phyloP scores from a whole-genome alignment of 23 tunicate genomes.

The Trididemnum nubilum region DNA sequence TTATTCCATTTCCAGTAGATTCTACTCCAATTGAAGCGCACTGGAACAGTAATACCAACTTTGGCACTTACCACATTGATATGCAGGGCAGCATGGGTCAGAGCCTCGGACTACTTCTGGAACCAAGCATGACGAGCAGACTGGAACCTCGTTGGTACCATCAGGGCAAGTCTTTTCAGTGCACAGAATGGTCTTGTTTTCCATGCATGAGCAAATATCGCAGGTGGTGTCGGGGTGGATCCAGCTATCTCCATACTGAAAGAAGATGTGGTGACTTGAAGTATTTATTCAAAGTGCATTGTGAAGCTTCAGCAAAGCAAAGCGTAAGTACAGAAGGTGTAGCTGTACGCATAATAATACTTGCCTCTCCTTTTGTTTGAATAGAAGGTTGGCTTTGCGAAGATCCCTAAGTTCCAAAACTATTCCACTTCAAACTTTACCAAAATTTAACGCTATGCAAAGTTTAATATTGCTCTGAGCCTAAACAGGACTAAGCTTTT shows the following conservation, averaged over 20 bases:
- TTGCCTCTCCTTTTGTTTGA: not conserved
- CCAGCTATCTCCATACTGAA: conserved; percentile 77
- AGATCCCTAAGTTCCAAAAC: too few species aligned
- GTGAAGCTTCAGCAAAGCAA: too few species aligned
- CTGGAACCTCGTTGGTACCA: conserved; percentile 55
- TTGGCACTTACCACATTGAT: conserved; percentile 85
- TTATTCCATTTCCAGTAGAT: too few species aligned
- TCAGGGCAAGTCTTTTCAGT: conserved; percentile 56
- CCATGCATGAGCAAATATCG: conserved; percentile 83
- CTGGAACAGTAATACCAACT: too few species aligned
- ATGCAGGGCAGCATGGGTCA: conserved; percentile 87
- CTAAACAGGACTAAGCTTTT: too few species aligned
- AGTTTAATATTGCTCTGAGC: too few species aligned
- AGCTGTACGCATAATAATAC: too few species aligned
- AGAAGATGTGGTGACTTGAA: conserved; percentile 8
- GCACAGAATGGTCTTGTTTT: conserved; percentile 52
- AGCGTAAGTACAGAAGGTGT: too few species aligned
- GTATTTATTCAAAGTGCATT: not conserved
- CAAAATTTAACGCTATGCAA: too few species aligned
- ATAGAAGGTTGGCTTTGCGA: not conserved
- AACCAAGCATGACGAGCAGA: conserved; percentile 51
- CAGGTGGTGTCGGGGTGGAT: conserved; percentile 54
- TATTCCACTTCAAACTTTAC: too few species aligned
- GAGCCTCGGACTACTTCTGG: conserved; percentile 59
- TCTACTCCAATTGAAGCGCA: too few species aligned